Base-by-base conservation (phyloP, 2,888 invertebrate species). In the Chloroclystis v-ata region DNA sequence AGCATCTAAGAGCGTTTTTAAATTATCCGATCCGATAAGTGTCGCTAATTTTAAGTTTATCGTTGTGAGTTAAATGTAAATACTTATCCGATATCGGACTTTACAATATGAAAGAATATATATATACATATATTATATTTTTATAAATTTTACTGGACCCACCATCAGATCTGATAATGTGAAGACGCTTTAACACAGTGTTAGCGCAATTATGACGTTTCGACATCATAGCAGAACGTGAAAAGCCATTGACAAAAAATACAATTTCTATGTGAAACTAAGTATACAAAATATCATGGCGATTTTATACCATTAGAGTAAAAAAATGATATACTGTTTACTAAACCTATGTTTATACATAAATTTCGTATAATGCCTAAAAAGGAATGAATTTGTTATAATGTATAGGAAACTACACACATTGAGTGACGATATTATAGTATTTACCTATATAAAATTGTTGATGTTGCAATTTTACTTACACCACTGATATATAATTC, bases 331-430 rank as follows among this genome's bases (percentile, higher is more conserved):
- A 42, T 12, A 45, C 43, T 54, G 47, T 43, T 55, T 45, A 45
- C 50, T 56, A 48, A 54, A 52, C 54, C 54, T 59, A 68, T 60
- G 57, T 65, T 67, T 69, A 64, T 65, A 73, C 69, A 72, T 72
- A 63, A 75, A 75, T 72, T 75, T 76, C 59, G 67, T 60, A 63
- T 72, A 72, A 66, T 69, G 75, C 70, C 72, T 78, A 80, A 74
- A 78, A 72, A 84, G 84, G 84, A 85, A 85, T 84, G 84, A 78
- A 81, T 76, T 75, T 57, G 58, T 65, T 72, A 69, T 67, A 60
- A 65, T 58, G 61, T 63, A 70, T 67, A 68, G 63, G 66, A 72
- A 70, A 70, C 63, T 66, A 64, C 64, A 67, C 49, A 45, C 39
- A 43, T 30, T 43, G 9, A 49, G 38, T 49, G 37, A 49, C 14